A percentile compares a stretch with the other conserved stretches of the same genome.
phyloP scores from a whole-genome alignment of 2,113 vertebrate genomes.

The Serinus canaria region DNA sequence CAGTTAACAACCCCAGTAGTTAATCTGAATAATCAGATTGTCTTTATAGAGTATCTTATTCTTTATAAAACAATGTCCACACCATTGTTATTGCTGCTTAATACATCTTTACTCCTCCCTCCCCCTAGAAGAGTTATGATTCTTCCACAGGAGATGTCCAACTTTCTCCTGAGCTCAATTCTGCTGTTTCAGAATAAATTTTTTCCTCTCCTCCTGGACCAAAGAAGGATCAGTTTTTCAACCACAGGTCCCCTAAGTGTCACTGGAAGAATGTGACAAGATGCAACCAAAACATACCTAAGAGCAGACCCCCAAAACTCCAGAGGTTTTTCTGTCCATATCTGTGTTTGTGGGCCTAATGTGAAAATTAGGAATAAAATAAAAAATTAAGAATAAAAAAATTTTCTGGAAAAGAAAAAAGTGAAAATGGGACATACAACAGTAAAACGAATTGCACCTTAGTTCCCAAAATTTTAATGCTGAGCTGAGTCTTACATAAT shows the following conservation, averaged over 20 bases:
- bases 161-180: background rate
- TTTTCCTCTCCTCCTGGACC: background rate
- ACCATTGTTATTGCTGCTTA: background rate
- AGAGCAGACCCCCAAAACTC: conserved; percentile 50
- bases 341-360: conserved; percentile 56
- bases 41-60: background rate
- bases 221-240: background rate
- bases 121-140: background rate
- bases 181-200: background rate
- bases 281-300: conserved; percentile 59
- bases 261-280: conserved; percentile 52
- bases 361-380: conserved; percentile 48
- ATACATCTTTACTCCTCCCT: background rate
- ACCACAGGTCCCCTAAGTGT: background rate
- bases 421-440: conserved; percentile 25
- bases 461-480: background rate
- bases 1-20: background rate
- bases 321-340: conserved; percentile 63
- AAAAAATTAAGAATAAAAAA: conserved; percentile 51
- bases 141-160: background rate
- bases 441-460: conserved; percentile 14
- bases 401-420: conserved; percentile 50
- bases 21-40: background rate
- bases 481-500: background rate
- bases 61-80: background rate